phyloP scores from a whole-genome alignment of 2,888 invertebrate genomes.

The Andrena marginata region DNA sequence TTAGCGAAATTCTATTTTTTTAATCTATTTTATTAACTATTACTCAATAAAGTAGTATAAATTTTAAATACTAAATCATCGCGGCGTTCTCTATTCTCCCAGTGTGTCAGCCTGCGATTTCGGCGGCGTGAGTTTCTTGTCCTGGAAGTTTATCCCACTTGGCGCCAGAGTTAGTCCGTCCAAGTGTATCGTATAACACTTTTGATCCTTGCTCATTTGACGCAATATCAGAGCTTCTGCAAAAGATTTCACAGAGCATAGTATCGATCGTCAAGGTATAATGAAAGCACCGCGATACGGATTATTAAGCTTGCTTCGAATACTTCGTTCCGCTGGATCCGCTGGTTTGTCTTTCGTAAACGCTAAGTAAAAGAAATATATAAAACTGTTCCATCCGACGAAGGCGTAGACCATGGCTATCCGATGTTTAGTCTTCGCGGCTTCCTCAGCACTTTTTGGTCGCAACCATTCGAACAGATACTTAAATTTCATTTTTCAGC shows the following conservation, averaged over 20 bases:
- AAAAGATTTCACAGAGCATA: neutral
- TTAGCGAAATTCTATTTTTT: conserved; percentile 23
- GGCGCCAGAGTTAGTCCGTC: neutral
- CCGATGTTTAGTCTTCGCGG: accelerated
- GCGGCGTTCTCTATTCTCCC: neutral
- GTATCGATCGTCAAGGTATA: no score
- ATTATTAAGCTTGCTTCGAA: neutral
- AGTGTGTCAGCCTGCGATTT: no score
- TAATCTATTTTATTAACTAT: conserved; percentile 39
- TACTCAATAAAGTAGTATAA: neutral
- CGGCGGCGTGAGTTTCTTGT: no score
- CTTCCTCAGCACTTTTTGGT: neutral
- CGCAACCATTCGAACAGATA: neutral
- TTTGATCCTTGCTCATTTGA: neutral
- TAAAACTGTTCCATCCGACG: conserved; percentile 57
- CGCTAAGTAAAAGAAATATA: neutral
- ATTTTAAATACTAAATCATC: neutral
- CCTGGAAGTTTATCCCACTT: no score
- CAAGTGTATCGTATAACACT: neutral
- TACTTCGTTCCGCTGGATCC: conserved; percentile 15
- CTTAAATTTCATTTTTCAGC: neutral
- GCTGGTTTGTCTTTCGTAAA: accelerated
- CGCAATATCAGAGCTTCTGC: neutral
- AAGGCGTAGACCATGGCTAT: conserved; percentile 56
- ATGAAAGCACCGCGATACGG: neutral